A percentile compares a stretch with the other conserved stretches of the same genome.
Evolutionary conservation across 2,888 invertebrate species (phyloP).

Genomic region (Heliconius sara): DNA sequence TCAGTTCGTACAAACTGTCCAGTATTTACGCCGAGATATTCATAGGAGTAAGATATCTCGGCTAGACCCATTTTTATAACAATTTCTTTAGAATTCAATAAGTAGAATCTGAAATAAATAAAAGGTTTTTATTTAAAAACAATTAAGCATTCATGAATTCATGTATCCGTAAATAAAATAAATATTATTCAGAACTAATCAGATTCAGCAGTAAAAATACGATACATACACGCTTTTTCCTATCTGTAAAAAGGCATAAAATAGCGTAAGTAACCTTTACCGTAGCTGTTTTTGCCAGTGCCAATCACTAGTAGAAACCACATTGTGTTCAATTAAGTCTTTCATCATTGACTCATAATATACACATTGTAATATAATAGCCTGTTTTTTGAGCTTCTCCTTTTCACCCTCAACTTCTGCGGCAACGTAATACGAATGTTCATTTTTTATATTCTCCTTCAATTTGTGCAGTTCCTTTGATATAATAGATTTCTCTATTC

Average conservation of each 20-base stretch:
- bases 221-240: too few relatives aligned
- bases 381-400: slow-evolving; percentile 93
- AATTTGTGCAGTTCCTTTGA: slow-evolving; percentile 85
- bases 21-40: slow-evolving; percentile 97
- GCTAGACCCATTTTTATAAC: slow-evolving; percentile 96
- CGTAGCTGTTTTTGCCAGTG: slow-evolving; percentile 97
- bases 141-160: too few relatives aligned
- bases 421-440: slow-evolving; percentile 78
- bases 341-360: slow-evolving; percentile 94
- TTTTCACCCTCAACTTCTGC: slow-evolving; percentile 84
- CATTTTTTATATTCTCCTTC: slow-evolving; percentile 78
- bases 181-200: not conserved
- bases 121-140: not conserved
- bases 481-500: slow-evolving; percentile 91
- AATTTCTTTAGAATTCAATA: slow-evolving; percentile 84
- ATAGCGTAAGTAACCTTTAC: slow-evolving; percentile 59
- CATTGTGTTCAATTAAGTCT: slow-evolving; percentile 87
- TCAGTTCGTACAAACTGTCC: slow-evolving; percentile 97
- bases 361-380: slow-evolving; percentile 95
- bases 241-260: not conserved
- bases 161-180: not conserved
- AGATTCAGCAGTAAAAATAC: too few relatives aligned
- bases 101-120: slow-evolving; percentile 86
- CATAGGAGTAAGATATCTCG: slow-evolving; percentile 97
- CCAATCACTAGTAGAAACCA: slow-evolving; percentile 91